Evolutionary conservation across 1,140 invertebrate species (phyloP).

Genomic region (Drosophila carrolli): DNA sequence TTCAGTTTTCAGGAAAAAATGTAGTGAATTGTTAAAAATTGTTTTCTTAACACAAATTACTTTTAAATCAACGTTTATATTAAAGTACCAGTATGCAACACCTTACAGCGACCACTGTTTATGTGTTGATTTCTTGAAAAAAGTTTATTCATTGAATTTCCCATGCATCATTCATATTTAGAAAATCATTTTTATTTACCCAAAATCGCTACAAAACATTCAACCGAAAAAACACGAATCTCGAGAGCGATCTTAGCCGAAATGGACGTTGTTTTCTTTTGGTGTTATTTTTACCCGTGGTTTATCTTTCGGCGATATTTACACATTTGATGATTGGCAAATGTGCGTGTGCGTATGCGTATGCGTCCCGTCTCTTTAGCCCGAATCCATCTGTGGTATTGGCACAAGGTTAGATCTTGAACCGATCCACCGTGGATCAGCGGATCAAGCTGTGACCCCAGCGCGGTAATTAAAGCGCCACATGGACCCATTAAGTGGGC

Average conservation of each 20-base stretch:
- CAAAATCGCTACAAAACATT: constrained; percentile 28
- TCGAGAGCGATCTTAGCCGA: constrained; percentile 5
- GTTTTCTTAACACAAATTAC: too few species aligned
- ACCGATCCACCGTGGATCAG: constrained; percentile 22
- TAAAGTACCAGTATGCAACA: neutral
- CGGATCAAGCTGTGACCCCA: constrained; percentile 33
- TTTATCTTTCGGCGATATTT: constrained; percentile 47
- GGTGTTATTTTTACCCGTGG: constrained; percentile 45
- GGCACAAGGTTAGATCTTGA: constrained; percentile 36
- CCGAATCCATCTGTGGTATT: constrained; percentile 19
- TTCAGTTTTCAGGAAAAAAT: too few species aligned
- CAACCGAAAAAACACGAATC: constrained; percentile 1
- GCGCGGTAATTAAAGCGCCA: constrained; percentile 32
- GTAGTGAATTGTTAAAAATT: too few species aligned
- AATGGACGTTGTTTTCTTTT: constrained; percentile 17
- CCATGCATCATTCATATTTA: constrained; percentile 58
- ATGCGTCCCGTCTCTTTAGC: neutral
- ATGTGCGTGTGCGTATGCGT: constrained; percentile 22
- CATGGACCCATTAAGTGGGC: constrained; percentile 21
- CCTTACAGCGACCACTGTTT: constrained; percentile 1
- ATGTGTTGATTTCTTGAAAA: neutral
- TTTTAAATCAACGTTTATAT: too few species aligned
- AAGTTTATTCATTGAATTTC: constrained; percentile 18
- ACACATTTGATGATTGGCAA: constrained; percentile 50
- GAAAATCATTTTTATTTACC: constrained; percentile 59